Evolutionary conservation across 2,113 vertebrate species (phyloP), one percentile per base, ranked within the genome.

Genomic region (Hippocampus zosterae): DNA sequence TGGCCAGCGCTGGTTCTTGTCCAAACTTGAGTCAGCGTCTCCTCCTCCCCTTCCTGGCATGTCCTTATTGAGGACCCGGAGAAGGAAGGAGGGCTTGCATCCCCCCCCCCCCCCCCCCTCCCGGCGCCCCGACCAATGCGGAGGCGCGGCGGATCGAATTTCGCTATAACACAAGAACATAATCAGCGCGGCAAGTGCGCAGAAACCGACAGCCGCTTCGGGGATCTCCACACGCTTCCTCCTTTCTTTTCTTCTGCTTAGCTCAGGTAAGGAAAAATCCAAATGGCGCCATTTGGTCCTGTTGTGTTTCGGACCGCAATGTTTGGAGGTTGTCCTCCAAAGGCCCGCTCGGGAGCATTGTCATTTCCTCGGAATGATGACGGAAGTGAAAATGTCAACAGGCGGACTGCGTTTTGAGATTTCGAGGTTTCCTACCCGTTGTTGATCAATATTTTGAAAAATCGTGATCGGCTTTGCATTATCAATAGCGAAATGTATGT

Each of bases 151-250:
- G 57, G 92, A 93, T 97, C 94, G 60, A 78, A 83, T 96, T 92
- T 96, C 95, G 91, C 92, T 97, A 98, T 96, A 98, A 97, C 92
- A 94, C 79, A 90, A 89, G 90, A 91, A 88, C 85, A 77, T 85
- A 91, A 84, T 90, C 89, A 83, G 88, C 57, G 73, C 62, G 85
- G 91, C 83, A 78, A 72, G 84, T 92, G 91, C 62, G 91, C 92
- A 94, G 92, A 91, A 85, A 87, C 90, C 89, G 86, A 90, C 90
- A 88, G 87, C 92, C 90, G 42, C 84, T 92, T 83, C 88, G 75
- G 91, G 93, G 90, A 95, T 88, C 92, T 91, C 27, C 57, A 60
- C 75, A 60, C 27, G 8, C 27, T 60, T 19, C 57, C 33, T 59
- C 25, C 6, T 18, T 18, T 29, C 12, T 59, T 27, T 59, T 27